Evolutionary conservation across 2,113 vertebrate species (phyloP).

Genomic region (Brienomyrus brachyistius): DNA sequence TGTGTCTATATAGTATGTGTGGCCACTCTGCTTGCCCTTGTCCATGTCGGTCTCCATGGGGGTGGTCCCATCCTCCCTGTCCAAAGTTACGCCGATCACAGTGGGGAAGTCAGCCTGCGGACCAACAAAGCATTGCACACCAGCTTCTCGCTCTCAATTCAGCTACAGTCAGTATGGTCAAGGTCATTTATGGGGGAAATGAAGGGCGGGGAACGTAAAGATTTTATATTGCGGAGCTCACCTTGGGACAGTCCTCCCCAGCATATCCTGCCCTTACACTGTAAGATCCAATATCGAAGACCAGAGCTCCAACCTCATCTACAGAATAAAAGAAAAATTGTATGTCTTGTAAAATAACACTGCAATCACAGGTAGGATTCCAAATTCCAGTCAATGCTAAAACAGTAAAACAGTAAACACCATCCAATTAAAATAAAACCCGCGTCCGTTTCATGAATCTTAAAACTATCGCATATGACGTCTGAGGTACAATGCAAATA

Average conservation of each 20-base stretch:
- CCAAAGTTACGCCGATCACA: constrained; percentile 86
- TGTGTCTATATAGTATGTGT: constrained; percentile 92
- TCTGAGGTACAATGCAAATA: neutral
- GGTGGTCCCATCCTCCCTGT: constrained; percentile 90
- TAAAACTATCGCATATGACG: neutral
- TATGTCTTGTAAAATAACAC: neutral
- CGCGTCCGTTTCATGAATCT: neutral
- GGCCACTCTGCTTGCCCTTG: constrained; percentile 85
- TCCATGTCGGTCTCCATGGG: constrained; percentile 91
- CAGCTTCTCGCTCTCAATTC: neutral
- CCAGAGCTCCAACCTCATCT: constrained; percentile 97
- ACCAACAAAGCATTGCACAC: neutral
- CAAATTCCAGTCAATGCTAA: neutral
- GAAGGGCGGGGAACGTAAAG: neutral
- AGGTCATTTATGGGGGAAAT: neutral
- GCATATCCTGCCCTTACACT: constrained; percentile 96
- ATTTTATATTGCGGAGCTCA: neutral
- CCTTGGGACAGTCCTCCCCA: constrained; percentile 70
- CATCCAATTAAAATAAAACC: neutral
- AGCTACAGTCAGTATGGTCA: neutral
- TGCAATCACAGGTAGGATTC: neutral
- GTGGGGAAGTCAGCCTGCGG: constrained; percentile 94
- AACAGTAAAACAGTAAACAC: neutral
- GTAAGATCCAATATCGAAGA: constrained; percentile 96
- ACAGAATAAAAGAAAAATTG: constrained; percentile 3